Percentiles rank a stretch among this genome's conserved stretches.
These are phyloP conservation scores for Yoshiicerus persimilis DNA, from an alignment of 1,140 invertebrate genomes.

Conservation along the genomic window DNA sequence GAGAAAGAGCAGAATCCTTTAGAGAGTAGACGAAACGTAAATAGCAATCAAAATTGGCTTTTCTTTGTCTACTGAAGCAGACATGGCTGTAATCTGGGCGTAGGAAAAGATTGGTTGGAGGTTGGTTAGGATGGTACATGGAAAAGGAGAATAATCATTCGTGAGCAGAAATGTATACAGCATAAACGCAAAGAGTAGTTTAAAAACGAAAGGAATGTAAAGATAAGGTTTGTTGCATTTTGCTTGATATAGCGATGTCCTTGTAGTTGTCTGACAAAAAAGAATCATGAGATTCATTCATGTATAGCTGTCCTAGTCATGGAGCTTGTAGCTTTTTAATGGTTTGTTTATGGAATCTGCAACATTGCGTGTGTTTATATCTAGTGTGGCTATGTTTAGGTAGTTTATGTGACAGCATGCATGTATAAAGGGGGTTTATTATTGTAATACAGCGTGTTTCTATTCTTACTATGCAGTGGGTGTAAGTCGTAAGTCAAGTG, in stretches of 20 bases:
- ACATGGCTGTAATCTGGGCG: too few species aligned
- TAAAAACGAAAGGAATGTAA: background rate
- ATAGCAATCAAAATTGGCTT: too few species aligned
- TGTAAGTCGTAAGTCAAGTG: conserved; percentile 26
- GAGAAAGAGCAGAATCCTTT: too few species aligned
- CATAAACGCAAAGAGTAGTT: background rate
- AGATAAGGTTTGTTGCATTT: background rate
- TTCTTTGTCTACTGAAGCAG: too few species aligned
- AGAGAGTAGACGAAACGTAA: too few species aligned
- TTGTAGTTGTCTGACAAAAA: background rate
- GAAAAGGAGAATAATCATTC: background rate
- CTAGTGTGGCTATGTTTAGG: background rate
- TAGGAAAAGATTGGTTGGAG: background rate
- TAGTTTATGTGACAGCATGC: background rate
- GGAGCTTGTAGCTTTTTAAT: background rate
- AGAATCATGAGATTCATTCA: background rate
- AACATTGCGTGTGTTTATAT: background rate
- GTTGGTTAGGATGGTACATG: background rate
- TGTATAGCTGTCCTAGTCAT: background rate
- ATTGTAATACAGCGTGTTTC: conserved; percentile 10
- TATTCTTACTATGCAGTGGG: conserved; percentile 34
- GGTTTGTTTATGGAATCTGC: background rate
- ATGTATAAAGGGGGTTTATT: conserved; percentile 3
- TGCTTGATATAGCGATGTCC: background rate
- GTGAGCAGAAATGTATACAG: background rate